phyloP scores from a whole-genome alignment of 2,888 invertebrate genomes.

The Stenoptilia bipunctidactyla region DNA sequence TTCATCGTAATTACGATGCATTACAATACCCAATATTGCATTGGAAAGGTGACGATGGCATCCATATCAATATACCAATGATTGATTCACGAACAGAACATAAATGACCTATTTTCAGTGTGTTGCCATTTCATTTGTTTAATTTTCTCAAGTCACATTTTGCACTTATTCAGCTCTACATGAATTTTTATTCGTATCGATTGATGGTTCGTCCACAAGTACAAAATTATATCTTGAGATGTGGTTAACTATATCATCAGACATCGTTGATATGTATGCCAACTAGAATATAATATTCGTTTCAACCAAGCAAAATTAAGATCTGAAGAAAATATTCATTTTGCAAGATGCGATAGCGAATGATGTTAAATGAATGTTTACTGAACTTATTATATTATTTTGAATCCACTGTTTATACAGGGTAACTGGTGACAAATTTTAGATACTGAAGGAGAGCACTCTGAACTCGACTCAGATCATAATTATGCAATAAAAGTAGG shows the following conservation, averaged over 20 bases:
- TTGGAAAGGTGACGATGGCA: slow-evolving; percentile 10
- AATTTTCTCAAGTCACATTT: slow-evolving; percentile 3
- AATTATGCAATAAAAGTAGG: no score
- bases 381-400: no score
- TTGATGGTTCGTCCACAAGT: slow-evolving; percentile 3
- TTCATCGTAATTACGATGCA: slow-evolving; percentile 7
- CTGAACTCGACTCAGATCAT: no score
- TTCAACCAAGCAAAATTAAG: slow-evolving; percentile 6
- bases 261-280: slow-evolving; percentile 5
- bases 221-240: slow-evolving; percentile 2
- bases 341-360: background rate
- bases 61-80: slow-evolving; percentile 9
- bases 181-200: slow-evolving; percentile 4
- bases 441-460: no score
- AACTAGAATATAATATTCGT: slow-evolving; percentile 3
- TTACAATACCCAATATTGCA: slow-evolving; percentile 8
- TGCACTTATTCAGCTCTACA: no score
- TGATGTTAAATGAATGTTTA: no score
- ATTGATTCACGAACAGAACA: slow-evolving; percentile 8
- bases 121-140: slow-evolving; percentile 6
- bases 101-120: slow-evolving; percentile 6
- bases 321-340: slow-evolving; percentile 1
- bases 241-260: background rate
- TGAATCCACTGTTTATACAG: no score
- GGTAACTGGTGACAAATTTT: no score